Evolutionary conservation across 2,797 vertebrate genomes (phyloP).

Genomic region (Lophotriccus pileatus): DNA sequence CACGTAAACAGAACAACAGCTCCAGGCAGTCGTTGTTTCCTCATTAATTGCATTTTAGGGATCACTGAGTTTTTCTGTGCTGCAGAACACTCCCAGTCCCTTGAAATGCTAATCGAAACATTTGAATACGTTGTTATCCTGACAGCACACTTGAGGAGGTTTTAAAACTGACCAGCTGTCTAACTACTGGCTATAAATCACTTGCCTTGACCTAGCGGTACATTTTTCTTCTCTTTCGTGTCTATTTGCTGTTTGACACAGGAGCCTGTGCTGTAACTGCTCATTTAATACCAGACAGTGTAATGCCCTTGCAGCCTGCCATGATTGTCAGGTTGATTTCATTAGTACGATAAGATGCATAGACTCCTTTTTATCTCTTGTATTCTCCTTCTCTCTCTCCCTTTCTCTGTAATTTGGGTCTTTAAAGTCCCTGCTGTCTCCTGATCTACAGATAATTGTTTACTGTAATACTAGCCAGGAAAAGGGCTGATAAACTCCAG

Average conservation of each 20-base stretch:
- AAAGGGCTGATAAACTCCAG: constrained; percentile 92
- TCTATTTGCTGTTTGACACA: constrained; percentile 66
- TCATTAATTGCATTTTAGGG: constrained; percentile 38
- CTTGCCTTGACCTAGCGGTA: constrained; percentile 25
- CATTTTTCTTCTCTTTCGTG: constrained; percentile 71
- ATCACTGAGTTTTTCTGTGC: constrained; percentile 3
- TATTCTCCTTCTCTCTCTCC: constrained; percentile 74
- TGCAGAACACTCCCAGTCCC: not conserved
- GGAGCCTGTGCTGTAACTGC: constrained; percentile 66
- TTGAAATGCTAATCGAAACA: constrained; percentile 43
- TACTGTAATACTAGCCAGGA: constrained; percentile 89
- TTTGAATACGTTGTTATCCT: constrained; percentile 58
- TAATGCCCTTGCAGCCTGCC: constrained; percentile 70
- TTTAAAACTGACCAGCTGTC: constrained; percentile 69
- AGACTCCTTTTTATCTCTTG: constrained; percentile 81
- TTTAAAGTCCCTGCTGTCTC: constrained; percentile 87
- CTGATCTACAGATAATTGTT: constrained; percentile 91
- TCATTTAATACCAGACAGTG: constrained; percentile 73
- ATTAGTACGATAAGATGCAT: constrained; percentile 82
- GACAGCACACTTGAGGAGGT: constrained; percentile 45
- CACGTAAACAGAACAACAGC: not conserved
- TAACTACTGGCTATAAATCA: constrained; percentile 62
- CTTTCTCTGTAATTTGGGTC: constrained; percentile 81
- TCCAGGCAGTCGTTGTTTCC: constrained; percentile 25
- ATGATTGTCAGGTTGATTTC: constrained; percentile 82